phyloP scores from a whole-genome alignment of 1,140 invertebrate genomes.

The Lasaia peninsularis region DNA sequence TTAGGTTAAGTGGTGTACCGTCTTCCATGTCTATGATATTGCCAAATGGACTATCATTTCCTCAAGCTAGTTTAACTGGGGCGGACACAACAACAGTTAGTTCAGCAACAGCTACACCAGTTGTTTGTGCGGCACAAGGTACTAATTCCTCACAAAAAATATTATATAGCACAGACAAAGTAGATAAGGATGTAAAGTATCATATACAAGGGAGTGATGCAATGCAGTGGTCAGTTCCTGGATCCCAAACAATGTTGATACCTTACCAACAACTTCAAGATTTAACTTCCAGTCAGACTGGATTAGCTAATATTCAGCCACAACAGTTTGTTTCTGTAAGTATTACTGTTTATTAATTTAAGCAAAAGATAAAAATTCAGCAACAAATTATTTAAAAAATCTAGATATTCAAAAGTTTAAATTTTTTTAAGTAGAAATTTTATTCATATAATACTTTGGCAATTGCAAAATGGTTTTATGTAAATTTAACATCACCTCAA shows the following conservation, averaged over 20 bases:
- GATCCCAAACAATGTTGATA: constrained; percentile 67
- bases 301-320: constrained; percentile 54
- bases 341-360: constrained; percentile 20
- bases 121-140: constrained; percentile 65
- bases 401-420: too few species aligned
- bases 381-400: too few species aligned
- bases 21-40: constrained; percentile 72
- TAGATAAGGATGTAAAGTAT: constrained; percentile 66
- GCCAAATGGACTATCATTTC: constrained; percentile 59
- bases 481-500: too few species aligned
- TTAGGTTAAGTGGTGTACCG: constrained; percentile 66
- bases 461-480: too few species aligned
- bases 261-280: constrained; percentile 68
- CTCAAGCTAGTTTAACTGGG: constrained; percentile 58
- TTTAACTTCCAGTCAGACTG: constrained; percentile 49
- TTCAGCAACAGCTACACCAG: constrained; percentile 59
- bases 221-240: constrained; percentile 66
- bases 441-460: too few species aligned
- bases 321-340: constrained; percentile 71
- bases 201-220: constrained; percentile 66
- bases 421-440: too few species aligned
- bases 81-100: constrained; percentile 63
- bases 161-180: constrained; percentile 66
- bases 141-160: constrained; percentile 67
- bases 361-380: too few species aligned